These are phyloP conservation scores for Dynastes maya DNA, from an alignment of 2,888 invertebrate genomes.

Conservation along the genomic window DNA sequence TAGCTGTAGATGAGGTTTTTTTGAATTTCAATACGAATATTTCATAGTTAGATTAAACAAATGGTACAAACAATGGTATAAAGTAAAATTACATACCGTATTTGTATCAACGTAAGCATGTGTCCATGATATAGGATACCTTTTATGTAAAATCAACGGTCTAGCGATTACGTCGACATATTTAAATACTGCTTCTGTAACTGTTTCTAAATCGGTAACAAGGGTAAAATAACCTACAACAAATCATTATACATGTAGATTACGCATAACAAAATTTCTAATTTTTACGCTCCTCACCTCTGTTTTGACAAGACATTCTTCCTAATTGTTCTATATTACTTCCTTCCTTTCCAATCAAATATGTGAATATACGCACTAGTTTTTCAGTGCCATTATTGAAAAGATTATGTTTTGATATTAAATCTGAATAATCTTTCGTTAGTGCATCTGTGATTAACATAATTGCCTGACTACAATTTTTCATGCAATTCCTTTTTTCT, in stretches of 20 bases:
- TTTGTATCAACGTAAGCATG: conserved; percentile 87
- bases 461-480: conserved; percentile 92
- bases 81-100: conserved; percentile 20
- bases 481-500: conserved; percentile 72
- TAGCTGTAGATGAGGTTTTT: too few species aligned
- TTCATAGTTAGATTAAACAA: too few species aligned
- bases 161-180: conserved; percentile 96
- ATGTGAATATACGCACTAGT: conserved; percentile 95
- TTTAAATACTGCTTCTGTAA: conserved; percentile 95
- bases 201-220: conserved; percentile 95
- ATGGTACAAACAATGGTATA: too few species aligned
- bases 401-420: conserved; percentile 88
- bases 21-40: too few species aligned
- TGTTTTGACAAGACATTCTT: conserved; percentile 96
- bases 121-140: conserved; percentile 89
- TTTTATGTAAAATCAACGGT: conserved; percentile 82
- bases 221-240: conserved; percentile 91
- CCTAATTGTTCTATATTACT: conserved; percentile 90
- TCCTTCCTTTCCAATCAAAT: conserved; percentile 94
- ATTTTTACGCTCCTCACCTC: conserved; percentile 75
- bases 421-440: conserved; percentile 88
- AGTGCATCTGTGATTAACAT: conserved; percentile 98
- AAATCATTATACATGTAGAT: conserved; percentile 44
- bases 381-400: conserved; percentile 79
- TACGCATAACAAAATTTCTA: neutral